phyloP scores from a whole-genome alignment of 2,113 vertebrate species.

The Malurus alboscapulatus region DNA sequence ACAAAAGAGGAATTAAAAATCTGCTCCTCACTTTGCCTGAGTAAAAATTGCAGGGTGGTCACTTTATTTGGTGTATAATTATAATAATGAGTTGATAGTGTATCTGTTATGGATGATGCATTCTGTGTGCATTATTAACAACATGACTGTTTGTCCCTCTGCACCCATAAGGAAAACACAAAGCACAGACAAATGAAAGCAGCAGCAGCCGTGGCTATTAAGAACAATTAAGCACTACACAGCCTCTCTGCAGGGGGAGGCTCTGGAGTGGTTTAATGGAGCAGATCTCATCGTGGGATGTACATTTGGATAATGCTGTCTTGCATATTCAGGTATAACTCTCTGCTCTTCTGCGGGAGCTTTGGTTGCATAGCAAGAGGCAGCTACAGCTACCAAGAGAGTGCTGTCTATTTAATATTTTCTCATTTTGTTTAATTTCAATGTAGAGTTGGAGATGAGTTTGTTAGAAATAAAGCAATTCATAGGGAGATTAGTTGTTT shows the following conservation, averaged over 20 bases:
- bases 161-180: not conserved
- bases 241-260: not conserved
- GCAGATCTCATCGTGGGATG: not conserved
- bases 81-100: not conserved
- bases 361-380: not conserved
- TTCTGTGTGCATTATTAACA: not conserved
- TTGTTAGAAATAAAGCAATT: not conserved
- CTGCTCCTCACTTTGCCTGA: not conserved
- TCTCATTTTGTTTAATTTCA: constrained; percentile 10
- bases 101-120: not conserved
- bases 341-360: not conserved
- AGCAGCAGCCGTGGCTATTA: not conserved
- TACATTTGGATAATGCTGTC: not conserved
- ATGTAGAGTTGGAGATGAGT: not conserved
- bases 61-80: constrained; percentile 2
- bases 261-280: not conserved
- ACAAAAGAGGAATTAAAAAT: not conserved
- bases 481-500: not conserved
- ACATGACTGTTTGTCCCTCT: not conserved
- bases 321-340: not conserved
- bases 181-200: not conserved
- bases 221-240: not conserved
- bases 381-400: not conserved
- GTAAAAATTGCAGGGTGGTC: not conserved
- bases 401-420: not conserved